Evolutionary conservation across 2,113 vertebrate species (phyloP).

Genomic region (Barbus barbus): DNA sequence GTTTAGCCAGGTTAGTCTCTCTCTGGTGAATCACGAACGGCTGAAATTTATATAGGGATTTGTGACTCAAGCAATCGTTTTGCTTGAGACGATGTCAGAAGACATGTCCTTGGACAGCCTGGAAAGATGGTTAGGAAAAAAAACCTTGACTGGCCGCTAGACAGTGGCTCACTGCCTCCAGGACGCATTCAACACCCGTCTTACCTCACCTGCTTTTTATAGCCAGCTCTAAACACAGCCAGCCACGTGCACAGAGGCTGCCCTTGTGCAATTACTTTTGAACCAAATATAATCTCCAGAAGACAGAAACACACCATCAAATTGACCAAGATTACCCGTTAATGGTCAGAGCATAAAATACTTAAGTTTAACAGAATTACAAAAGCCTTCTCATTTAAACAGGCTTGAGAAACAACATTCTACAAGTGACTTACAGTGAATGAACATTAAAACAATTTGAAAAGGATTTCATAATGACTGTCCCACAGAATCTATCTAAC

Average conservation of each 20-base stretch:
- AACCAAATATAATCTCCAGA: constrained; percentile 67
- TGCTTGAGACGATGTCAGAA: background rate
- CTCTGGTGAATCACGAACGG: constrained; percentile 53
- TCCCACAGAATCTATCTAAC: constrained; percentile 54
- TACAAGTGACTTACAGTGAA: background rate
- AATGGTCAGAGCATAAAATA: background rate
- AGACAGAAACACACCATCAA: constrained; percentile 55
- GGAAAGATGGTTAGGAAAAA: constrained; percentile 46
- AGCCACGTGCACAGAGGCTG: constrained; percentile 35
- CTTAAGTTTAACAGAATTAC: background rate
- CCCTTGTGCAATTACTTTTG: constrained; percentile 53
- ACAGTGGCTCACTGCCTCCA: constrained; percentile 58
- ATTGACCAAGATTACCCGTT: constrained; percentile 44
- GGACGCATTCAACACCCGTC: constrained; percentile 65
- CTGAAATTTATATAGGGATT: constrained; percentile 45
- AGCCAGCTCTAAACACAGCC: constrained; percentile 64
- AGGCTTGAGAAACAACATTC: background rate
- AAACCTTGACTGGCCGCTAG: constrained; percentile 36
- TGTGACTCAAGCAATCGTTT: constrained; percentile 2
- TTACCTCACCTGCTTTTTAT: constrained; percentile 75
- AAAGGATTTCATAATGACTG: background rate
- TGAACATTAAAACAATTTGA: background rate
- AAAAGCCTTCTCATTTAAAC: background rate
- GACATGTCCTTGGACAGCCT: constrained; percentile 16
- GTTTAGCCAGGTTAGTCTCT: constrained; percentile 44